Evolutionary conservation across 2,888 invertebrate genomes (phyloP).

Genomic region (Leptopterna dolabrata): DNA sequence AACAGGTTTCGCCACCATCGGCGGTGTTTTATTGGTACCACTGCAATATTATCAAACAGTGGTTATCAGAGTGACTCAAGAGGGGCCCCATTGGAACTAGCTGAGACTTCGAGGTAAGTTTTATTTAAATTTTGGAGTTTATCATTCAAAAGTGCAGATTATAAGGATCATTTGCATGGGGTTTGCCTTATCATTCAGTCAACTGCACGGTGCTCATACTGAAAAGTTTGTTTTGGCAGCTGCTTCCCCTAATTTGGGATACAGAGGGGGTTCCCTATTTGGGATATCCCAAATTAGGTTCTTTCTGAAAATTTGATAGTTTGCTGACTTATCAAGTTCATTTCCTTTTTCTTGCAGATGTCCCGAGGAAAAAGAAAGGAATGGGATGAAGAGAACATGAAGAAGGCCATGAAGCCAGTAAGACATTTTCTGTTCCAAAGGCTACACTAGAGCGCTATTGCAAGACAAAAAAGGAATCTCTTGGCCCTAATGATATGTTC

Average conservation of each 20-base stretch:
- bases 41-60: not conserved
- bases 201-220: not conserved
- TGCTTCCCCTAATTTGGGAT: not conserved
- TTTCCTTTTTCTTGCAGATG: not conserved
- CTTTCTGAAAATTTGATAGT: not conserved
- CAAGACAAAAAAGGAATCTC: not conserved
- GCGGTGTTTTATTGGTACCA: not conserved
- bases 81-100: not conserved
- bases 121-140: not conserved
- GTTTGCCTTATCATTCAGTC: not conserved
- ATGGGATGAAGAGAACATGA: constrained; percentile 1
- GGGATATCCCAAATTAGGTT: constrained; percentile 15
- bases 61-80: not conserved
- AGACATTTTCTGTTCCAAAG: not conserved
- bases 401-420: not conserved
- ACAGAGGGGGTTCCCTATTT: not conserved
- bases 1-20: not conserved
- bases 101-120: not conserved
- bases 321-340: not conserved
- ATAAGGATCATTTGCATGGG: not conserved
- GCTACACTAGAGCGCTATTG: not conserved
- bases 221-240: not conserved
- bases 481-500: not conserved
- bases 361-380: not conserved
- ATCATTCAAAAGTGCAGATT: not conserved